Evolutionary conservation across 2,797 vertebrate species (phyloP).

Genomic region (Muscicapa striata): DNA sequence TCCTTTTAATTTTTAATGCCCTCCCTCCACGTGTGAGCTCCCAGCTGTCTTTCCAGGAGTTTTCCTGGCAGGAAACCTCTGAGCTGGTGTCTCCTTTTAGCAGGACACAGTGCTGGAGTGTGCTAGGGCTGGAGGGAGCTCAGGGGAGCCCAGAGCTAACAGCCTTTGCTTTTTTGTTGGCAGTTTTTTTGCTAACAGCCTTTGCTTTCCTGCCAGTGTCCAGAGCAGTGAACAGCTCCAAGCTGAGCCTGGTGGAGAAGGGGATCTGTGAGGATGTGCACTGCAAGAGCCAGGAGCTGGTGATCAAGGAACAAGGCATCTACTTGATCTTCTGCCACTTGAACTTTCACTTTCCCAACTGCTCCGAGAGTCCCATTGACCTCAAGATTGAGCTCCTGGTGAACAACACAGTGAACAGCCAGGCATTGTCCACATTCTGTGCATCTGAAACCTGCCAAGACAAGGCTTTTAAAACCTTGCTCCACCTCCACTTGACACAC

Average conservation of each 20-base stretch:
- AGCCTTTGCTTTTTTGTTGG: background rate
- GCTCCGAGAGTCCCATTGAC: constrained; percentile 35
- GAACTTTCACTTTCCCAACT: constrained; percentile 70
- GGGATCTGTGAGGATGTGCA: constrained; percentile 43
- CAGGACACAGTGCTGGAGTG: background rate
- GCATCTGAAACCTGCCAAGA: background rate
- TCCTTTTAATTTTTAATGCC: background rate
- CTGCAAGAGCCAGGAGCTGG: constrained; percentile 63
- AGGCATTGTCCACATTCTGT: constrained; percentile 61
- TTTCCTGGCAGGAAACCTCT: background rate
- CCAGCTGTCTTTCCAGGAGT: background rate
- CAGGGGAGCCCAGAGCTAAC: background rate
- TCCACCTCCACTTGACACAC: constrained; percentile 65
- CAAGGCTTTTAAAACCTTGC: constrained; percentile 64
- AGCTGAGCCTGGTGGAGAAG: constrained; percentile 68
- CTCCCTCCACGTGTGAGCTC: background rate
- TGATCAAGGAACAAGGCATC: constrained; percentile 63
- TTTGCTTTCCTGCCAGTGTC: constrained; percentile 62
- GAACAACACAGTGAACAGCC: constrained; percentile 43
- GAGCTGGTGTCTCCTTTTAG: background rate
- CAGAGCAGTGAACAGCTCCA: constrained; percentile 53
- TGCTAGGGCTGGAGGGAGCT: background rate
- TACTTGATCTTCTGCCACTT: constrained; percentile 79
- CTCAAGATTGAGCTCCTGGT: constrained; percentile 70
- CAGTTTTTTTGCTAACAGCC: background rate